These are phyloP conservation scores for Halcyon chelicuti DNA, from an alignment of 2,797 vertebrate species.

Conservation along the genomic window DNA sequence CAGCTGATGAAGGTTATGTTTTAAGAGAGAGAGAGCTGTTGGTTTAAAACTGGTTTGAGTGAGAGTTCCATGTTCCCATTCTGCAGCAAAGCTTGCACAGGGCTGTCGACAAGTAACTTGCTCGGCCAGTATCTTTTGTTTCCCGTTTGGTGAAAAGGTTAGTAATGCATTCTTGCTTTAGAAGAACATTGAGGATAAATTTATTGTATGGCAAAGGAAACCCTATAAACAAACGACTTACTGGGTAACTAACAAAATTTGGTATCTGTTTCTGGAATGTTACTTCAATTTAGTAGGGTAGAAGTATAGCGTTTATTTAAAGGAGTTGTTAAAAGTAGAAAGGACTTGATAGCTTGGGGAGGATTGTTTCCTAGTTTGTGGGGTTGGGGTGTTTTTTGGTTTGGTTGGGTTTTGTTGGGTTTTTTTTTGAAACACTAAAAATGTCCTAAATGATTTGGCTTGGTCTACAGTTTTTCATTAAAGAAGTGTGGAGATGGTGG, in stretches of 20 bases:
- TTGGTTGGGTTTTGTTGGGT: too few species aligned
- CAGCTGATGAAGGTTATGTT: not conserved
- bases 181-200: not conserved
- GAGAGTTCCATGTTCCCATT: not conserved
- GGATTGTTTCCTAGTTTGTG: not conserved
- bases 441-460: not conserved
- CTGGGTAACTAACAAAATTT: not conserved
- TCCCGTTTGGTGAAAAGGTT: not conserved
- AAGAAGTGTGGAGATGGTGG: not conserved
- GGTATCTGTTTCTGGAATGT: not conserved
- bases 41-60: not conserved
- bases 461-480: not conserved
- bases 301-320: not conserved
- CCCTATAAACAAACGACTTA: not conserved
- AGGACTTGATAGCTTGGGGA: not conserved
- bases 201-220: not conserved
- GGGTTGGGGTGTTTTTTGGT: too few species aligned
- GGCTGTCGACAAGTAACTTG: not conserved
- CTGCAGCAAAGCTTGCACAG: rapidly evolving
- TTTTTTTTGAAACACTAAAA: not conserved
- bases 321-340: not conserved
- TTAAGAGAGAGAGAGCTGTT: not conserved
- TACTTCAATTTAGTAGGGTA: not conserved
- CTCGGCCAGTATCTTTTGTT: not conserved
- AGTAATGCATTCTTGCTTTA: not conserved